Evolutionary conservation across 2,113 vertebrate genomes (phyloP).

Genomic region (Lepus europaeus): DNA sequence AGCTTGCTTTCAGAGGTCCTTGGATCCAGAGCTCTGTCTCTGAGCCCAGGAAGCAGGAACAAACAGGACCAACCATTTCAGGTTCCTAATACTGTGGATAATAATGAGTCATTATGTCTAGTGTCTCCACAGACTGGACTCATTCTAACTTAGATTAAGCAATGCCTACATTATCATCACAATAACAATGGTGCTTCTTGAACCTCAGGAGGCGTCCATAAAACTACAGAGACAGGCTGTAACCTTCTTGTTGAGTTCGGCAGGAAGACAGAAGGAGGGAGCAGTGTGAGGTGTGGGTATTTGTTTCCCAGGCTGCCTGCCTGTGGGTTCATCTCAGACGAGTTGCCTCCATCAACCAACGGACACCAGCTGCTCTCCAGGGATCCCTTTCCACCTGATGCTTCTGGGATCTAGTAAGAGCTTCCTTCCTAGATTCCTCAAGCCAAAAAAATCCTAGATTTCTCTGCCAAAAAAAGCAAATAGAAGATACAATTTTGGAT

Average conservation of each 20-base stretch:
- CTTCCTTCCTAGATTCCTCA: neutral
- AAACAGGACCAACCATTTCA: neutral
- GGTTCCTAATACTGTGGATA: neutral
- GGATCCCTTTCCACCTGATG: neutral
- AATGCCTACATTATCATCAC: neutral
- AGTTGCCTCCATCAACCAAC: neutral
- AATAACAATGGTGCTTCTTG: neutral
- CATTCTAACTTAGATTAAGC: constrained; percentile 26
- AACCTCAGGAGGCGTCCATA: neutral
- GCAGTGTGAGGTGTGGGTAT: neutral
- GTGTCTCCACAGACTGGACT: neutral
- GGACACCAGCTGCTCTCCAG: neutral
- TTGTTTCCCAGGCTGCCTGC: neutral
- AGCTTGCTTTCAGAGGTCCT: neutral
- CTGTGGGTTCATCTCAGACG: neutral
- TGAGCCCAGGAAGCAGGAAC: neutral
- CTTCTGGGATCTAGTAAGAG: neutral
- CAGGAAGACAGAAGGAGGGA: neutral
- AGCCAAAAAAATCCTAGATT: no score
- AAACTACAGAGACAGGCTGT: fast-evolving
- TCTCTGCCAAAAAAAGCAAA: no score
- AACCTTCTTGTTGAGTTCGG: neutral
- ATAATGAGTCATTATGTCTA: neutral
- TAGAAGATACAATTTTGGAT: no score
- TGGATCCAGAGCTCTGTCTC: neutral